These are phyloP conservation scores for Cyprinella venusta DNA, from an alignment of 2,797 vertebrate genomes.

Conservation along the genomic window DNA sequence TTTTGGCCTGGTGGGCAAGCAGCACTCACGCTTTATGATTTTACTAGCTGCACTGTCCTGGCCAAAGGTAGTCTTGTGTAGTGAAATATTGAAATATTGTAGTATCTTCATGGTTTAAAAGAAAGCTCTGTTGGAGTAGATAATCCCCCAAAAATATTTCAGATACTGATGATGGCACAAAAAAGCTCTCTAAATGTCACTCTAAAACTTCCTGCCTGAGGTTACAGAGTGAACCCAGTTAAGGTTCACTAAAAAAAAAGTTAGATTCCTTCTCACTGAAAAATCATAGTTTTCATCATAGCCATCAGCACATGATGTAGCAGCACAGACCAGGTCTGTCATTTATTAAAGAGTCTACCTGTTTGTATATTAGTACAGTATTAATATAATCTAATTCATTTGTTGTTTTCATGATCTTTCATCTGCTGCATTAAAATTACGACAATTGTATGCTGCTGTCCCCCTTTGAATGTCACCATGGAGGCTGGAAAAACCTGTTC, in stretches of 20 bases:
- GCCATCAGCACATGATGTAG: background rate
- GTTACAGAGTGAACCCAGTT: background rate
- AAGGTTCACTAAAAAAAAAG: conserved; percentile 1
- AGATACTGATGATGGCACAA: background rate
- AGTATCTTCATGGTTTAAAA: background rate
- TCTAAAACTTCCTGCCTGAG: conserved; percentile 25
- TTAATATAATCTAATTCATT: background rate
- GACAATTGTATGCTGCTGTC: background rate
- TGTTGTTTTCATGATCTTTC: background rate
- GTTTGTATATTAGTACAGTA: background rate
- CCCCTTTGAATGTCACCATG: background rate
- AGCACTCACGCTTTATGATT: background rate
- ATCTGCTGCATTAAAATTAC: background rate
- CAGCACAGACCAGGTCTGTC: background rate
- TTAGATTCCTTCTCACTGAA: background rate
- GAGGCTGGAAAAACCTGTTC: conserved; percentile 31
- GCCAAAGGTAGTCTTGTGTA: background rate
- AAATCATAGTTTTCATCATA: background rate
- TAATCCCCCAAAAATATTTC: background rate
- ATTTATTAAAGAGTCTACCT: background rate
- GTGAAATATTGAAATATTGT: background rate
- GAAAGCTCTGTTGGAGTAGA: background rate
- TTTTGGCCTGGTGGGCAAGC: no score
- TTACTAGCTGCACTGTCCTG: background rate
- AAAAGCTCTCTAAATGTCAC: background rate